A percentile compares a stretch with the other conserved stretches of the same genome.
These are phyloP conservation scores for Cryptotis parvus DNA, from an alignment of 2,113 vertebrate genomes.

Conservation along the genomic window DNA sequence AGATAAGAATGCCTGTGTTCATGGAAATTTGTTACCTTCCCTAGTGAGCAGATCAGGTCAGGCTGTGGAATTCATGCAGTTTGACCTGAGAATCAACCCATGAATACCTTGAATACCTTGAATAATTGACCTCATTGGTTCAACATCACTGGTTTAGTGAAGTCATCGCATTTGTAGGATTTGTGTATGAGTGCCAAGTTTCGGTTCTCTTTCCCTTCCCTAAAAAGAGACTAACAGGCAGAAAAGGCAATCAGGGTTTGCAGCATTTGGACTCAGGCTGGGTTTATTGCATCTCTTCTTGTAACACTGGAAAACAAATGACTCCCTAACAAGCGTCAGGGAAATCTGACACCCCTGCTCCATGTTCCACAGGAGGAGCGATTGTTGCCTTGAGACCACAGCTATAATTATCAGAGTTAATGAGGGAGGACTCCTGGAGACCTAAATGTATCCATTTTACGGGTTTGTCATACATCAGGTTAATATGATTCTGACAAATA, in stretches of 20 bases:
- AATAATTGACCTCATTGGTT: slow-evolving; percentile 50
- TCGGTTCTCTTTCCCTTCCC: neutral
- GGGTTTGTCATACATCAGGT: slow-evolving; percentile 79
- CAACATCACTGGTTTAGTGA: slow-evolving; percentile 33
- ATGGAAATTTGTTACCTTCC: neutral
- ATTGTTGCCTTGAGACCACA: neutral
- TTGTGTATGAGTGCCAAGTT: slow-evolving; percentile 8
- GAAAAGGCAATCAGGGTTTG: neutral
- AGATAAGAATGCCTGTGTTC: slow-evolving; percentile 22
- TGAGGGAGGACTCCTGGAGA: slow-evolving; percentile 77
- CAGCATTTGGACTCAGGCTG: neutral
- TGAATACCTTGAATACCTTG: slow-evolving; percentile 25
- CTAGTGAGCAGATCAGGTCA: slow-evolving; percentile 14
- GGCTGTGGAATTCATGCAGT: neutral
- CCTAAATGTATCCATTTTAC: slow-evolving; percentile 80
- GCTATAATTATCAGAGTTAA: slow-evolving; percentile 80
- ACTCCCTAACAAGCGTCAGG: neutral
- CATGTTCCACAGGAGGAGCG: slow-evolving; percentile 52
- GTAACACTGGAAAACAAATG: slow-evolving; percentile 48
- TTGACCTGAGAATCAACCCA: slow-evolving; percentile 30
- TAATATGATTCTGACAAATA: slow-evolving; percentile 81
- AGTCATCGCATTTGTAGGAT: slow-evolving; percentile 43
- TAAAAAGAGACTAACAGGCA: neutral
- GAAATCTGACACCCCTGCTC: slow-evolving; percentile 46
- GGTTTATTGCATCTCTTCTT: neutral